phyloP scores from a whole-genome alignment of 2,797 vertebrate genomes.

The Pelodytes ibericus region DNA sequence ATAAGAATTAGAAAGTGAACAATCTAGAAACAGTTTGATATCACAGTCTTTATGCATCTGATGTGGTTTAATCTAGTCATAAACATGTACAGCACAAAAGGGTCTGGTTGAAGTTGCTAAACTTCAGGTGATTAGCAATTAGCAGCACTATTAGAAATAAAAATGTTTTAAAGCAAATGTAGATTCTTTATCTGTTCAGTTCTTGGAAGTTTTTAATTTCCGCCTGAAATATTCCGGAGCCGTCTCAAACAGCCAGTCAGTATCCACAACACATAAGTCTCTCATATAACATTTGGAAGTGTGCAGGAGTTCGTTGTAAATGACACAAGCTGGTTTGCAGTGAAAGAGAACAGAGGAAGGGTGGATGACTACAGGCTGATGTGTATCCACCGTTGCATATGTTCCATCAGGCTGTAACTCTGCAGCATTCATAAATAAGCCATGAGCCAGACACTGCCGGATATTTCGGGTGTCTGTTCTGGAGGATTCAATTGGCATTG shows the following conservation, averaged over 20 bases:
- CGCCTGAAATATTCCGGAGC: slow-evolving; percentile 88
- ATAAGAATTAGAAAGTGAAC: no score
- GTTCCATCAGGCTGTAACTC: slow-evolving; percentile 89
- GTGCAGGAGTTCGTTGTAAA: slow-evolving; percentile 89
- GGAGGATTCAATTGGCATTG: slow-evolving; percentile 83
- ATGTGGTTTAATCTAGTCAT: neutral
- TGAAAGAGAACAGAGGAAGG: slow-evolving; percentile 94
- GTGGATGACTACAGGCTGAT: slow-evolving; percentile 89
- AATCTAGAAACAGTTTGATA: no score
- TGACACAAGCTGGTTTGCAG: slow-evolving; percentile 86
- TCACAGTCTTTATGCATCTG: no score
- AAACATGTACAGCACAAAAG: neutral
- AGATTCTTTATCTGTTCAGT: slow-evolving; percentile 73
- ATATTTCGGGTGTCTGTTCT: slow-evolving; percentile 76
- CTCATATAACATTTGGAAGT: slow-evolving; percentile 96
- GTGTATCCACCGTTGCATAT: slow-evolving; percentile 84
- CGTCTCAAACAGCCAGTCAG: slow-evolving; percentile 90
- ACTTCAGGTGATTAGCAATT: neutral
- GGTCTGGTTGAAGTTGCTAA: neutral
- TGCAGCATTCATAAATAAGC: slow-evolving; percentile 88
- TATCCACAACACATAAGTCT: slow-evolving; percentile 89
- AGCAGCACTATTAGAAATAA: neutral
- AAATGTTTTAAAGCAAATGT: no score
- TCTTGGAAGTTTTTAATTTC: slow-evolving; percentile 76
- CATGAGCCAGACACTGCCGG: slow-evolving; percentile 90